These are phyloP conservation scores for Novumbra hubbsi DNA, from an alignment of 2,797 vertebrate species.

Conservation along the genomic window DNA sequence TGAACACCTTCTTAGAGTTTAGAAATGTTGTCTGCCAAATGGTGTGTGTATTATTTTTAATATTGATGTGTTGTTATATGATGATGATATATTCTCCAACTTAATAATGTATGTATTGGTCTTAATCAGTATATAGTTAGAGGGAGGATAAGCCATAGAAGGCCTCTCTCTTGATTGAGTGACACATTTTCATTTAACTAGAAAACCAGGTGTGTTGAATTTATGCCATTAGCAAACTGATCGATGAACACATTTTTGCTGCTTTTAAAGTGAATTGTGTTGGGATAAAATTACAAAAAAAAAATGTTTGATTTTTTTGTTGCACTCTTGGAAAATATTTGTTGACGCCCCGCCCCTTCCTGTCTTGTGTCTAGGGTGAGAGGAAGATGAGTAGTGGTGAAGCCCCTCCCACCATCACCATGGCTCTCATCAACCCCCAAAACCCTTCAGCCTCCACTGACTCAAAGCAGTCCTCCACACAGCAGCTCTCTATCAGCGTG, in stretches of 20 bases:
- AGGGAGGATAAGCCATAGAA: not conserved
- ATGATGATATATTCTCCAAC: not conserved
- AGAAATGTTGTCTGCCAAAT: not conserved
- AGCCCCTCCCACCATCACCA: slow-evolving; percentile 69
- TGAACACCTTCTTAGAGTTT: not conserved
- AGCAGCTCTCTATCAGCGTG: slow-evolving; percentile 83
- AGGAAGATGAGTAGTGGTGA: slow-evolving; percentile 71
- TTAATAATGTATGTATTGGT: not conserved
- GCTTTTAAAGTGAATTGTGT: too few species aligned
- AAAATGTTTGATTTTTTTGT: too few species aligned
- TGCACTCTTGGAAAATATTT: not conserved
- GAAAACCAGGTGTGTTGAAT: not conserved
- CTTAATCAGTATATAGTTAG: not conserved
- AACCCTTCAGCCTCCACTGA: slow-evolving; percentile 63
- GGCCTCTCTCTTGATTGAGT: too few species aligned
- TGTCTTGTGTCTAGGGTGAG: slow-evolving; percentile 55
- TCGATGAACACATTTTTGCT: too few species aligned
- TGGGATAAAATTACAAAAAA: too few species aligned
- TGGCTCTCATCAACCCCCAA: slow-evolving; percentile 77
- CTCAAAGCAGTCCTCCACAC: slow-evolving; percentile 71
- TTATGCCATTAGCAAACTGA: too few species aligned
- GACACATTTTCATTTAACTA: too few species aligned
- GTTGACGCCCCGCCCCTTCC: not conserved
- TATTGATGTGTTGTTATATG: too few species aligned
- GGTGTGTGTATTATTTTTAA: too few species aligned